Evolutionary conservation across 2,888 invertebrate genomes (phyloP), one percentile per base, ranked within the genome.

Genomic region (Esperia sulphurella): DNA sequence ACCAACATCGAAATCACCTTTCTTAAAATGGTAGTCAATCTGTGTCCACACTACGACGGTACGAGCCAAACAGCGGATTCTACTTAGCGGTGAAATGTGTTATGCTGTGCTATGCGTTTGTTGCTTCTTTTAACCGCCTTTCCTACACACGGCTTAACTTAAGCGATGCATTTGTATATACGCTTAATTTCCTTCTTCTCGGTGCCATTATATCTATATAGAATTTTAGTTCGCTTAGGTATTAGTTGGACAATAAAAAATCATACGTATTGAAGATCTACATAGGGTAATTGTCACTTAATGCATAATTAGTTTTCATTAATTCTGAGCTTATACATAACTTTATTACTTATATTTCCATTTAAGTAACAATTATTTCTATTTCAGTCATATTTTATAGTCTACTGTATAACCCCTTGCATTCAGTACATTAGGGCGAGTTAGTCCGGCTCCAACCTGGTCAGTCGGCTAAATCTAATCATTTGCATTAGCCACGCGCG

Each of bases 401-500:
- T 39, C 33, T 14, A 13, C 9, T 37, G 12, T 14, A 14, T 14
- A 14, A 39, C 47, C 47, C 47, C 47, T 47, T 48, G 43, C 43
- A 33, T 41, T 45, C 33, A 45, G 42, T 60, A 59, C 61, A 63
- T 64, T 71, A 69, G 72, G 67, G 70, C 59, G 67, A 68, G 61
- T 66, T 59, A 58, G 62, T 63, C 63, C 61, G 62, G 70, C 59
- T 66, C 68, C 21, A 21, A 21, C 5, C 21, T 72, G 76, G 67
- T 74, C 83, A 83, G 78, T 79, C 77, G 74, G 75, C 75, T 71
- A 81, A 85, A 88, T 89, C 88, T 87, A 89, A 87, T 88, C 80
- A 85, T 79, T 75, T 71, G 66, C 75, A 81, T 88, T 88, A 88
- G 71, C 78, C 67, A 79, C 85, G 85, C 76, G 61, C 75, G 65